Conservation (phyloP, 2,113 vertebrate genomes). For the Muntiacus reevesi region DNA sequence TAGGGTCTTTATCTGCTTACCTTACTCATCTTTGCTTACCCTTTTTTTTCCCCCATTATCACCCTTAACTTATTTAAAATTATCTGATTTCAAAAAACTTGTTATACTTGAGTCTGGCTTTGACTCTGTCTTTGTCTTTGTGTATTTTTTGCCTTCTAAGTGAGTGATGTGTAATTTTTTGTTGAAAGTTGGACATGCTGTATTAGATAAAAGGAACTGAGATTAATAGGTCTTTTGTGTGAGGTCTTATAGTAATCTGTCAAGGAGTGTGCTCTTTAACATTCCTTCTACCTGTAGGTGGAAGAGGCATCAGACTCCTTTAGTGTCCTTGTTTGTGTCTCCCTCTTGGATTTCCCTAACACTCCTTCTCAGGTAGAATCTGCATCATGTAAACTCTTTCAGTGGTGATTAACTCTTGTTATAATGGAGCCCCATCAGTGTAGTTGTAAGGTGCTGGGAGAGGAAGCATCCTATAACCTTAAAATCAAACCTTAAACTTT, state of each 20-base stretch:
- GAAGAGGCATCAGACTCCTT: background rate
- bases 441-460: background rate
- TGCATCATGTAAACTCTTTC: background rate
- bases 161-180: background rate
- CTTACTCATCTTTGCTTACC: background rate
- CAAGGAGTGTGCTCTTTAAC: background rate
- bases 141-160: background rate
- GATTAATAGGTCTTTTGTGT: background rate
- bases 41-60: background rate
- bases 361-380: background rate
- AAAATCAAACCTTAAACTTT: background rate
- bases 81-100: background rate
- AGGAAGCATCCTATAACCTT: background rate
- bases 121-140: background rate
- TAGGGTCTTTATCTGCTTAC: background rate
- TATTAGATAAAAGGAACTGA: background rate
- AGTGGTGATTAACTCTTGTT: background rate
- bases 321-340: background rate
- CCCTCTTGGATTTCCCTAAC: background rate
- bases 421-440: background rate
- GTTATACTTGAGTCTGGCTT: background rate
- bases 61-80: background rate
- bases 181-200: background rate
- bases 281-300: background rate
- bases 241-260: background rate